Conservation (phyloP, 2,797 vertebrate genomes). For the Sphenopsis melanotis region DNA sequence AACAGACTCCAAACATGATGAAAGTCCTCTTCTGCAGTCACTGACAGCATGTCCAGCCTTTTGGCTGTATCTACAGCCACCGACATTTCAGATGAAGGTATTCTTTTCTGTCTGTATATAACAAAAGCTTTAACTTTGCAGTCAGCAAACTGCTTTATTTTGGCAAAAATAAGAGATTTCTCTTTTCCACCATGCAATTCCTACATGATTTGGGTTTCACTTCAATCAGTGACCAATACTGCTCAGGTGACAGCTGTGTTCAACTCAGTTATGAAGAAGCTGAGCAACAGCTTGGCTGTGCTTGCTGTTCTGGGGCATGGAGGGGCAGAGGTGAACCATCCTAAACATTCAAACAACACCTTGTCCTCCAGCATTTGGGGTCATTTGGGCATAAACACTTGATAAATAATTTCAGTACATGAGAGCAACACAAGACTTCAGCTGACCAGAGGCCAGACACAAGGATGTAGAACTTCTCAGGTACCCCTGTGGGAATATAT, state of each 20-base stretch:
- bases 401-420: neutral
- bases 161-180: neutral
- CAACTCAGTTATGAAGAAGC: neutral
- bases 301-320: neutral
- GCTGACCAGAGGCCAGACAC: neutral
- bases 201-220: neutral
- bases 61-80: too few relatives aligned
- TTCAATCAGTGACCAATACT: neutral
- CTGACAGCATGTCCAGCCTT: too few relatives aligned
- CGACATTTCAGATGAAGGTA: too few relatives aligned
- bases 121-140: neutral
- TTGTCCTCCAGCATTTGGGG: neutral
- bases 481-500: neutral
- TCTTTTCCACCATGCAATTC: neutral
- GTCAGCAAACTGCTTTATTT: neutral
- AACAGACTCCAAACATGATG: neutral
- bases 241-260: neutral
- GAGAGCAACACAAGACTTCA: neutral
- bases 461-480: neutral
- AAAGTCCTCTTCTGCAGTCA: neutral
- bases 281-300: neutral
- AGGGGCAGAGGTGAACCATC: neutral
- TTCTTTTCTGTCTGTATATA: too few relatives aligned
- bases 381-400: neutral
- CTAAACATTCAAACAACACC: neutral